Percentiles rank a stretch among this genome's conserved stretches.
Evolutionary conservation across 1,140 invertebrate genomes (phyloP).

Genomic region (Zelostemma sp.): DNA sequence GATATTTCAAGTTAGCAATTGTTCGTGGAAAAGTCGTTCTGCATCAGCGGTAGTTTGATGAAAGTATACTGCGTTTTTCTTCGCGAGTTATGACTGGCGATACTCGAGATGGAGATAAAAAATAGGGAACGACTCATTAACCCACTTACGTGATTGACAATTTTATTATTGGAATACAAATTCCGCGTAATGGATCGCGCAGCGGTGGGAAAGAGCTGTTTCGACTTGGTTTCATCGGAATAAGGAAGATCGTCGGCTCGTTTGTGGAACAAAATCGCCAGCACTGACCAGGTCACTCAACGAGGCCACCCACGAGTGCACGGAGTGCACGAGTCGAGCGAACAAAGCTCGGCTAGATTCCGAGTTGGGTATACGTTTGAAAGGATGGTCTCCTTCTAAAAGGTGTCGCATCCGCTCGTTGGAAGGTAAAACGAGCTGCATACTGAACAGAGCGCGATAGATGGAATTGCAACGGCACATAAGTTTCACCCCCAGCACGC

Average conservation of each 20-base stretch:
- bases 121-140: neutral
- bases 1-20: neutral
- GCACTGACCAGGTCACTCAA: neutral
- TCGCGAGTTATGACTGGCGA: neutral
- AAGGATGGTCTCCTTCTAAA: constrained; percentile 7
- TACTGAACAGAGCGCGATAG: constrained; percentile 12
- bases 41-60: constrained; percentile 1
- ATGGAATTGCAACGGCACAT: constrained; percentile 7
- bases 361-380: too few relatives aligned
- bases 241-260: neutral
- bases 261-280: neutral
- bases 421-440: constrained; percentile 14
- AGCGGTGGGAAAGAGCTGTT: neutral
- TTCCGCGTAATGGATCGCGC: neutral
- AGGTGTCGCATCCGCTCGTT: constrained; percentile 12
- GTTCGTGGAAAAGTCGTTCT: constrained; percentile 5
- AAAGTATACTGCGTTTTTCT: neutral
- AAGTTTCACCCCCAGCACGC: constrained; percentile 30
- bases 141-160: neutral
- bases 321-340: neutral
- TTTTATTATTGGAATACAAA: neutral
- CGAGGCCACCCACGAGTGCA: constrained; percentile 2
- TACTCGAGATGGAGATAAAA: neutral
- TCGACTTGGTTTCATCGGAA: constrained; percentile 1
- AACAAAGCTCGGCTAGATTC: neutral